Evolutionary conservation across 2,113 vertebrate genomes (phyloP), one percentile per base, ranked within the genome.

Genomic region (Sander lucioperca): DNA sequence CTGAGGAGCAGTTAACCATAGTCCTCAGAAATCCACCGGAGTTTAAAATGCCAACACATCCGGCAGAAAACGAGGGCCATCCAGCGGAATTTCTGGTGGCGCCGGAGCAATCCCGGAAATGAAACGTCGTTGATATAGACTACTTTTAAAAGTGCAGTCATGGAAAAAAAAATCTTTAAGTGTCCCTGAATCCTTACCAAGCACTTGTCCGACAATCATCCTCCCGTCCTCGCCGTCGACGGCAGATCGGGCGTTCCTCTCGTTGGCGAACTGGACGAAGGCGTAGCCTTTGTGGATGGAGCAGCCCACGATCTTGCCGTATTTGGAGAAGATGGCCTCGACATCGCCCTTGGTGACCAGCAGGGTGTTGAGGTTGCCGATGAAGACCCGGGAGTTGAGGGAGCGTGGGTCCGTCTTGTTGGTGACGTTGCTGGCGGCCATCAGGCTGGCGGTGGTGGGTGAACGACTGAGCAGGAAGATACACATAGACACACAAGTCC

Each of bases 201-300:
- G 95, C 48, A 97, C 96, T 94, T 97, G 97, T 66, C 97, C 97
- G 2, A 97, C 97, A 62, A 97, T 97, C 96, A 97, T 96, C 74
- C 97, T 93, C 2, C 97, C 97, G 63, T 97, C 96, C 81, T 97
- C 97, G 15, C 96, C 95, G 0, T 77, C 80, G 7, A 97, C 97
- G 0, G 97, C 97, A 1, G 96, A 59, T 0, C 96, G 95, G 51
- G 97, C 97, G 58, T 96, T 97, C 83, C 97, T 94, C 90, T 97
- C 97, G 8, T 96, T 97, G 89, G 95, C 91, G 63, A 94, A 97
- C 64, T 97, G 97, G 56, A 97, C 97, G 2, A 97, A 97, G 85
- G 97, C 97, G 88, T 96, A 97, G 86, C 97, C 97, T 92, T 97
- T 97, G 95, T 97, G 97, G 71, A 97, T 96, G 1, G 97, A 97